Evolutionary conservation across 2,888 invertebrate species (phyloP), one percentile per base, ranked within the genome.

Genomic region (Cosmia pyralina): DNA sequence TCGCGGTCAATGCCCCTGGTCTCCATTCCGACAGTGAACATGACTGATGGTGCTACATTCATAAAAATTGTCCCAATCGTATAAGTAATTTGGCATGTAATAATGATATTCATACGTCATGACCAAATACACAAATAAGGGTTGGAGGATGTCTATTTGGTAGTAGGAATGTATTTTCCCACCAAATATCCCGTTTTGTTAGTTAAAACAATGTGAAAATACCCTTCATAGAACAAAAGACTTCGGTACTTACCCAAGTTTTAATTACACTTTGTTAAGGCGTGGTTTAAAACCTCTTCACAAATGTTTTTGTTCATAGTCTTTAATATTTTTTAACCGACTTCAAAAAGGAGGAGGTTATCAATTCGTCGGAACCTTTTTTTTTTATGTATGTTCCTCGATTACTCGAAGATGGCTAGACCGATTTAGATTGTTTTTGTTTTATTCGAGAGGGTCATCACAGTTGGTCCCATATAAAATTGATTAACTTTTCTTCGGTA

Each of bases 1-100:
- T 75, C 76, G 65, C 69, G 83, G 87, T 83, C 87, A 81, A 82
- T 73, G 77, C 67, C 82, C 86, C 62, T 72, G 72, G 34, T 62
- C 64, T n/a, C 48, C 48, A 75, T 62, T 57, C 69, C 28, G 68
- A 77, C 67, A 70, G 67, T 46, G 22, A 68, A 58, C 28, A 64
- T 67, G 68, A 72, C 52, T 53, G 69, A 72, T 76, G 65, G 34
- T 22, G 57, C 22, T 57, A 69, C 50, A 55, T 73, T 65, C 58
- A 79, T 71, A 70, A 74, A 81, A 66, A 62, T 11, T n/a, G 52
- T 50, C 38, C 22, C 62, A 70, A 60, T 62, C 38, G 38, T 53
- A n/a, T n/a, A 58, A 55, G 60, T 69, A 79, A 75, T 71, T 71
- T 66, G 55, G 44, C 17, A 38, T 69, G 34, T 58, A 38, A 48